Base-by-base conservation (phyloP, 2,113 vertebrate genomes). In the Phyllostomus discolor region DNA sequence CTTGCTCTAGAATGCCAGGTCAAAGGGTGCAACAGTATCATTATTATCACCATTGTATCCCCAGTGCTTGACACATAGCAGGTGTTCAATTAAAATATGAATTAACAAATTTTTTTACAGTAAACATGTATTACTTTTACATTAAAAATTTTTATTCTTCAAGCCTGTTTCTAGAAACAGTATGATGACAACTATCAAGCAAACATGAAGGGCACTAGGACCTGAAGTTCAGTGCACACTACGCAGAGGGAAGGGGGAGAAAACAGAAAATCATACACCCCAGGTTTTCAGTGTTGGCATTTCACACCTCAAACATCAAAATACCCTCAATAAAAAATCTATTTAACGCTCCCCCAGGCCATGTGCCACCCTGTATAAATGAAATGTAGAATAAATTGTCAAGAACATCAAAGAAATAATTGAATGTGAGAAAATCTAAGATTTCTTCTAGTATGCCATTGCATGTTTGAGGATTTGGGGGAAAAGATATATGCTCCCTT, bases 351-450 rank as follows among this genome's bases (percentile, higher is more conserved):
- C 52, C 67, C 88, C 33, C 35, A 90, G 20, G 46, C 12, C 46
- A 91, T 41, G 20, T 81, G 72, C 16, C 84, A 94, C n/a, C 10
- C 48, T 91, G 6, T 20, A 57, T 50, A 54, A 35, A 88, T 54
- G 90, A 88, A 95, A 96, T 90, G 17, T n/a, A 72, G 31, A 84
- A 48, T 83, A 83, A 94, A 95, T 50, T 43, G 31, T 72, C 52
- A 83, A 16, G 88, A 67, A 88, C 12, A 92, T 94, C 52, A 85
- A 81, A 92, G 28, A 92, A 3, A 94, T 88, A 85, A 95, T 87
- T 83, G 93, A 85, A 87, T 57, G 46, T 22, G 76, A 91, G 73
- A 93, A 94, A 95, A 93, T 81, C 14, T 81, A 91, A 50, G n/a
- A 69, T 92, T 75, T 92, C 69, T 78, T 94, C 41, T 46, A 81